A percentile compares a stretch with the other conserved stretches of the same genome.
These are phyloP conservation scores for Gymnoscopelus braueri DNA, from an alignment of 2,797 vertebrate genomes.

Conservation along the genomic window DNA sequence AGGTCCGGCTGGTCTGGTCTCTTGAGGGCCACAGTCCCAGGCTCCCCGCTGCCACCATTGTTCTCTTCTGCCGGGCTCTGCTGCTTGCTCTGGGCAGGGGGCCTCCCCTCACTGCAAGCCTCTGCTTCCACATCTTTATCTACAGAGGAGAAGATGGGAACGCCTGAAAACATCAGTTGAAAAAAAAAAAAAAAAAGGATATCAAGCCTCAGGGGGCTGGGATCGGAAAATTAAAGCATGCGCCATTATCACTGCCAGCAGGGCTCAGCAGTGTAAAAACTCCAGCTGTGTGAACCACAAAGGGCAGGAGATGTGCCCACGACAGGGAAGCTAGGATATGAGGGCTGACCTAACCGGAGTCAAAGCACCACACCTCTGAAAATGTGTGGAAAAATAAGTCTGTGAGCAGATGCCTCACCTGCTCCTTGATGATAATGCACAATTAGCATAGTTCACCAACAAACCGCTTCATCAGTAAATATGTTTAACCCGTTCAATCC, in stretches of 20 bases:
- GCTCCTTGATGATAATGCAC: constrained; percentile 11
- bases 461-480: constrained; percentile 4
- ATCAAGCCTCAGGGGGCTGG: not conserved
- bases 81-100: constrained; percentile 39
- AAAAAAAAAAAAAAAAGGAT: not conserved
- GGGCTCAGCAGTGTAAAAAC: not conserved
- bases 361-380: not conserved
- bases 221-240: not conserved
- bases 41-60: constrained; percentile 71
- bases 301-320: not conserved
- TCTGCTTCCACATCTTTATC: constrained; percentile 59
- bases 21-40: constrained; percentile 59
- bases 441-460: constrained; percentile 8
- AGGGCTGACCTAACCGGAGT: not conserved
- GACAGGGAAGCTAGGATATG: not conserved
- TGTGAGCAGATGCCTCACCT: constrained; percentile 2
- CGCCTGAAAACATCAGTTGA: not conserved
- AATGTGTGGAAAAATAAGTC: not conserved
- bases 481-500: no score
- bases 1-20: constrained; percentile 84
- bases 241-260: not conserved
- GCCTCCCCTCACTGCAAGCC: constrained; percentile 28
- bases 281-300: not conserved
- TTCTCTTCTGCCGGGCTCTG: constrained; percentile 64
- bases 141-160: constrained; percentile 20